Evolutionary conservation across 2,888 invertebrate species (phyloP).

Genomic region (Heterodera filipjevi): DNA sequence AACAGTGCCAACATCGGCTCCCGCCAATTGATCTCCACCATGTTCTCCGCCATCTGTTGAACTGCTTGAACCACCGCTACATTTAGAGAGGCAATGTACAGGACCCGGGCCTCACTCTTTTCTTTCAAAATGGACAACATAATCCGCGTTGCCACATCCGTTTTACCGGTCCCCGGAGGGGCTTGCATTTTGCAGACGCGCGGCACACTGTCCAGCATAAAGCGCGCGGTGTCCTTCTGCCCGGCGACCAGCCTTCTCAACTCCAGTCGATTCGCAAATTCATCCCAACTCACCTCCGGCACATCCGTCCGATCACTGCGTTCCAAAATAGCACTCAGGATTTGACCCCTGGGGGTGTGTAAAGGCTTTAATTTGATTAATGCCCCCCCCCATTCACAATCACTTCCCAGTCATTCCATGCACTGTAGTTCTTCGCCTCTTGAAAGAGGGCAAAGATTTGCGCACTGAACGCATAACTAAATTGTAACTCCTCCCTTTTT

Average conservation of each 20-base stretch:
- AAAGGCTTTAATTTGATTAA: not conserved
- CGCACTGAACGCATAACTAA: not conserved
- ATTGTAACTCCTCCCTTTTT: not conserved
- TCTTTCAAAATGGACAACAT: not conserved
- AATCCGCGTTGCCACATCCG: not conserved
- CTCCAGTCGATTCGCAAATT: not conserved
- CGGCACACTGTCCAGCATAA: not conserved
- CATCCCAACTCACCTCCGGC: not conserved
- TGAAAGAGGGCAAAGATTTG: slow-evolving; percentile 6
- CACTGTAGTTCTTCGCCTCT: not conserved
- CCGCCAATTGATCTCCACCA: not conserved
- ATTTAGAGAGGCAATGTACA: slow-evolving; percentile 3
- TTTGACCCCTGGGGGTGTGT: not conserved
- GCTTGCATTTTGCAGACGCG: not conserved
- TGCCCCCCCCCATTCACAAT: not conserved
- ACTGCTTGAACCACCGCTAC: slow-evolving; percentile 13
- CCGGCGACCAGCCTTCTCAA: not conserved
- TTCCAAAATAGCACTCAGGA: not conserved
- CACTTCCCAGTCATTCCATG: not conserved
- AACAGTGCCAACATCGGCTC: not conserved
- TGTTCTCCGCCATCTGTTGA: slow-evolving; percentile 6
- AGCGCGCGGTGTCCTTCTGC: not conserved
- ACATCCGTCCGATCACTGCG: not conserved
- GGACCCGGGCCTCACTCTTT: slow-evolving; percentile 6
- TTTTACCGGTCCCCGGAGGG: not conserved